These are phyloP conservation scores for Myrmophylax atrothorax DNA, from an alignment of 2,113 vertebrate genomes.

Conservation along the genomic window DNA sequence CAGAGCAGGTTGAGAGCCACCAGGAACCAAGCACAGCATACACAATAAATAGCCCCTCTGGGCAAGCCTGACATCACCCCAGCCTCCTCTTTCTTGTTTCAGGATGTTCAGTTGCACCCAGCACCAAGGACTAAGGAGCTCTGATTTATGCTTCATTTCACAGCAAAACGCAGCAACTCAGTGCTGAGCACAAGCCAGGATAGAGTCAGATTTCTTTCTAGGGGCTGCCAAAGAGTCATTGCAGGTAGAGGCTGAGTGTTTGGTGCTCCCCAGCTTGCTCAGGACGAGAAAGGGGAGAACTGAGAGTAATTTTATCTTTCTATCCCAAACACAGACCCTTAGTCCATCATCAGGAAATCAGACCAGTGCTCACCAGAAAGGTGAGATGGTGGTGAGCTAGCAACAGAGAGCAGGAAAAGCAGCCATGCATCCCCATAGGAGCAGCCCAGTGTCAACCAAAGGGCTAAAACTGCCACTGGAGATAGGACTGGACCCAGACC, in stretches of 20 bases:
- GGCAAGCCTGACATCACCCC: neutral
- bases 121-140: neutral
- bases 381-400: neutral
- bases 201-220: neutral
- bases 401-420: neutral
- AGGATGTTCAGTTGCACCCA: neutral
- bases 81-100: neutral
- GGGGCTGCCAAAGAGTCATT: neutral
- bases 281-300: neutral
- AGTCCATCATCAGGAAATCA: neutral
- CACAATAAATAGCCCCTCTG: neutral
- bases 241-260: neutral
- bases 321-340: neutral
- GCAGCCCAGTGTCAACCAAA: neutral
- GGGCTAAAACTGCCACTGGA: neutral
- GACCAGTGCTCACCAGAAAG: neutral
- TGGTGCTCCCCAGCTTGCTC: neutral
- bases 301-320: neutral
- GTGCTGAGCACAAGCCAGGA: neutral
- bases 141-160: slow-evolving; percentile 10
- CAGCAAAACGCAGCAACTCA: neutral
- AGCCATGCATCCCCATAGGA: neutral
- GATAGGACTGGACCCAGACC: neutral
- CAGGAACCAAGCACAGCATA: neutral
- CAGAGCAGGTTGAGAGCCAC: neutral